Base-by-base conservation (phyloP, 2,888 invertebrate species). In the Hyalella azteca region DNA sequence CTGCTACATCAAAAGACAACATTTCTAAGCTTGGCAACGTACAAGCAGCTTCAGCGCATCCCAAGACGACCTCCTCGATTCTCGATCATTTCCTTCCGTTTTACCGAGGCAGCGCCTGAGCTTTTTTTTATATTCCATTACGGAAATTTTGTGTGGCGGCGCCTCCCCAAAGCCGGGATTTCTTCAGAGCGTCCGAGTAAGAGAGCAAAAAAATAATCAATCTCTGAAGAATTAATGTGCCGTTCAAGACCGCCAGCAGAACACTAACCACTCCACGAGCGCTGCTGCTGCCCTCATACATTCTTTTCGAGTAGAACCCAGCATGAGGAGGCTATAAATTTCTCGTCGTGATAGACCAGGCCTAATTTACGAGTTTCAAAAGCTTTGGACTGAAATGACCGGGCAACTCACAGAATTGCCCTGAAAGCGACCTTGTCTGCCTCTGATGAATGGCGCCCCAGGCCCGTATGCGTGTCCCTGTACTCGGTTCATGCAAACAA, bases 221-320 rank as follows among this genome's bases (percentile, higher is more conserved):
- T 66, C 66, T 66, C 66, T 66, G 66, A 66, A 66, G 66, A 66
- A 66, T 66, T 66, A 66, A 66, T 66, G 66, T 66, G 66, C 36
- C 66, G 66, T 66, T 66, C 66, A 66, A 36, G 19, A 7, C 66
- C 36, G 36, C 66, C 29, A 66, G 66, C 66, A 66, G 66, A 66
- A 66, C 66, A 66, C 36, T 66, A 66, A 66, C 36, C 66, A 66
- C 66, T 66, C 39, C n/a, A n/a, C 66, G 15, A n/a, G n/a, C n/a
- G n/a, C n/a, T n/a, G n/a, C 5, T 66, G 66, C 36, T 36, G 66
- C 66, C 36, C 36, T 66, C 36, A 66, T 66, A 66, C 66, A 66
- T 66, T 66, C 66, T 66, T 66, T 66, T 66, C 66, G 36, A 66
- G 66, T 66, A 36, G 66, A 66, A 66, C 66, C 36, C 36, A 29